Percentiles rank a stretch among this genome's conserved stretches.
Evolutionary conservation across 1,140 invertebrate species (phyloP).

Genomic region (Drosophila mauritiana): DNA sequence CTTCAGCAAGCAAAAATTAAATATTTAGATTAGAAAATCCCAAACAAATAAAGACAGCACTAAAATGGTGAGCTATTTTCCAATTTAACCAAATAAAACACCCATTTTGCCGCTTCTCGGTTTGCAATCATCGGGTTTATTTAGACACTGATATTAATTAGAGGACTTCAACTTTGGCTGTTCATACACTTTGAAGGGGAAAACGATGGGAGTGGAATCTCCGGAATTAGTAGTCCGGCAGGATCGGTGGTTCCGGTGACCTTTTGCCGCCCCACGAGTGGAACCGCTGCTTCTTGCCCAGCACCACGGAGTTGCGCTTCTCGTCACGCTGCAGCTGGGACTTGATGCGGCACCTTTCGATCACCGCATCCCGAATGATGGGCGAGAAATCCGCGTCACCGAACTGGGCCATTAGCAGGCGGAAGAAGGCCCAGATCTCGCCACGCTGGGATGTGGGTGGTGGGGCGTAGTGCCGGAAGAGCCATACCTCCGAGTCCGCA

Average conservation of each 20-base stretch:
- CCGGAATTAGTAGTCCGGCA: conserved; percentile 38
- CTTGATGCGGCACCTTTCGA: conserved; percentile 76
- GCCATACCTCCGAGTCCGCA: conserved; percentile 37
- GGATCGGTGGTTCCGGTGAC: conserved; percentile 43
- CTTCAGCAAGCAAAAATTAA: conserved; percentile 1
- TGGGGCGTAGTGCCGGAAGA: conserved; percentile 70
- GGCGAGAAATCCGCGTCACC: conserved; percentile 73
- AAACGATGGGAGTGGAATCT: not conserved
- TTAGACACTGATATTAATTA: conserved; percentile 64
- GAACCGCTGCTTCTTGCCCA: conserved; percentile 84
- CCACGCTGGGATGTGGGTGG: conserved; percentile 65
- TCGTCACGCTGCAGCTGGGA: conserved; percentile 73
- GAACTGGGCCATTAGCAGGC: conserved; percentile 80
- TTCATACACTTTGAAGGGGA: conserved; percentile 66
- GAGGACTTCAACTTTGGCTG: conserved; percentile 50
- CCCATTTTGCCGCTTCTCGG: conserved; percentile 6
- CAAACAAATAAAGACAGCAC: not conserved
- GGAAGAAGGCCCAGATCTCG: conserved; percentile 82
- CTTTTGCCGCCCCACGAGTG: conserved; percentile 84
- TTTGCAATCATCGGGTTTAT: conserved; percentile 53
- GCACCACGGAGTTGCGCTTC: conserved; percentile 76
- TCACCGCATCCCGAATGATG: conserved; percentile 72
- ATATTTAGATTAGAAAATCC: conserved; percentile 20
- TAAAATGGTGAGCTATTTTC: conserved; percentile 14
- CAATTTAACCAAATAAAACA: not conserved